Evolutionary conservation across 2,113 vertebrate species (phyloP).

Genomic region (Calonectris borealis): DNA sequence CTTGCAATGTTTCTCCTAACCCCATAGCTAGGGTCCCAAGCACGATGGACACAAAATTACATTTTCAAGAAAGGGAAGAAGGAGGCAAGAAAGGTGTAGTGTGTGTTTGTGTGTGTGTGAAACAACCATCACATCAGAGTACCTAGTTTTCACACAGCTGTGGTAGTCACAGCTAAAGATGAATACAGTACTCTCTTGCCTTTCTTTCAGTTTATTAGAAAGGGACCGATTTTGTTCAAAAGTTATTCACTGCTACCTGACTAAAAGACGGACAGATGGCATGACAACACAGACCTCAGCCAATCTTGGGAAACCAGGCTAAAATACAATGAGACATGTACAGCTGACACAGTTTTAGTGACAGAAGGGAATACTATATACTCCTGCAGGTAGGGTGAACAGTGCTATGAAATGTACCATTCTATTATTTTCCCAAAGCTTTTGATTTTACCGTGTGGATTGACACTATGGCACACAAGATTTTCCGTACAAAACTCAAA

Average conservation of each 20-base stretch:
- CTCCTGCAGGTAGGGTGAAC: background rate
- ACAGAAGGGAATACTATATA: background rate
- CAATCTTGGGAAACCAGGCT: background rate
- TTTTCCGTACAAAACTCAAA: background rate
- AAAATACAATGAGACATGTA: background rate
- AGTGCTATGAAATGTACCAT: background rate
- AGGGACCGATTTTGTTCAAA: background rate
- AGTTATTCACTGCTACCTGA: background rate
- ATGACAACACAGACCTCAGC: background rate
- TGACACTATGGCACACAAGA: background rate
- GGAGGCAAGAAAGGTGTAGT: background rate
- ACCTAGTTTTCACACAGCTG: background rate
- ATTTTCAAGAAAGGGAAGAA: background rate
- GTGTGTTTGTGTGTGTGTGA: background rate
- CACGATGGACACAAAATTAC: background rate
- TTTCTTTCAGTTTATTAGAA: background rate
- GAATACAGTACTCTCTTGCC: background rate
- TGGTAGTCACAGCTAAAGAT: background rate
- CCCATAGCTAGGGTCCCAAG: background rate
- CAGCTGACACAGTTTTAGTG: background rate
- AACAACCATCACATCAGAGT: background rate
- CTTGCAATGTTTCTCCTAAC: background rate
- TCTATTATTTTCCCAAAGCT: background rate
- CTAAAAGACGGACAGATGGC: background rate
- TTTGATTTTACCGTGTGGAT: background rate